Evolutionary conservation across 64 coral and sea anemone genomes (phyloP).

Genomic region (Actinia tenebrosa): DNA sequence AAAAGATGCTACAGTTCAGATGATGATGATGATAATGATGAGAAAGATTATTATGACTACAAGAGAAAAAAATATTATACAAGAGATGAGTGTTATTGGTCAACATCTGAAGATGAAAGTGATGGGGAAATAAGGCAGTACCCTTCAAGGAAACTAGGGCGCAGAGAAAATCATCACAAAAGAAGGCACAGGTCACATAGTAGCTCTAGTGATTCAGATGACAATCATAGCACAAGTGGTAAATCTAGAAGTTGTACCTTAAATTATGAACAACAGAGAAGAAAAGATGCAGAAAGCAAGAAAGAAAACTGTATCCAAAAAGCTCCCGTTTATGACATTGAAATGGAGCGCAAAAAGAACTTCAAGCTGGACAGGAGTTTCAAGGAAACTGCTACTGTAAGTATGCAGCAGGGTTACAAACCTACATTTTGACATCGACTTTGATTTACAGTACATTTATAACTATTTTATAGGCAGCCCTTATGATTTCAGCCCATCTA

Average conservation of each 20-base stretch:
- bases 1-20: constrained; percentile 28
- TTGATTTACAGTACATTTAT: too few relatives aligned
- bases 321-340: constrained; percentile 59
- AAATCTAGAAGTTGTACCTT: constrained; percentile 1
- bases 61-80: background rate
- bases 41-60: background rate
- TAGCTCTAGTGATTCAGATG: background rate
- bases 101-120: constrained; percentile 36
- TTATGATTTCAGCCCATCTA: too few relatives aligned
- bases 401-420: background rate
- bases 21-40: background rate
- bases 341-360: constrained; percentile 73
- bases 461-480: too few relatives aligned
- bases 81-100: constrained; percentile 37
- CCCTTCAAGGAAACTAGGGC: background rate
- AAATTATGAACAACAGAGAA: background rate
- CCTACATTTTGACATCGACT: too few relatives aligned
- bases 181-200: background rate
- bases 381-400: constrained; percentile 64
- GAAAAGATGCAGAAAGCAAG: background rate
- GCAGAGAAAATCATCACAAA: background rate
- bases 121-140: background rate
- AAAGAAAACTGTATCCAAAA: background rate
- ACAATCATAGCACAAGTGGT: constrained; percentile 11
- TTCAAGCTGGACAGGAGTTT: constrained; percentile 71